Percentiles rank a stretch among this genome's conserved stretches.
These are phyloP conservation scores for Diachrysia chrysitis DNA, from an alignment of 2,888 invertebrate genomes.

Conservation along the genomic window DNA sequence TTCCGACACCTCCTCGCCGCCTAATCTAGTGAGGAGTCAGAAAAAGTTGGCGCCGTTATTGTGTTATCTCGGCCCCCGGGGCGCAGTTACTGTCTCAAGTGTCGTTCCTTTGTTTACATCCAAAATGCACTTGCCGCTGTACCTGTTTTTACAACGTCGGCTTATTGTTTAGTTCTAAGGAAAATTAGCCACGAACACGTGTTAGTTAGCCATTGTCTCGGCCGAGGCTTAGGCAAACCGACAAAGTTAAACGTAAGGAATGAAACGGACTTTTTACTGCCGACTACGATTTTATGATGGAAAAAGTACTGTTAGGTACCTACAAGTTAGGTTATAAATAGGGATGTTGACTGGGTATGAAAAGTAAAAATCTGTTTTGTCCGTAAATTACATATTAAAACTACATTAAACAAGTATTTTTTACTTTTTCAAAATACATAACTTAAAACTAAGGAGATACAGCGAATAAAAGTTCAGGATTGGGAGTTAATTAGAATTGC, in stretches of 20 bases:
- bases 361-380: too few relatives aligned
- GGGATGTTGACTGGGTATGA: too few relatives aligned
- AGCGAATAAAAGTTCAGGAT: too few relatives aligned
- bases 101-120: constrained; percentile 73
- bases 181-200: constrained; percentile 77
- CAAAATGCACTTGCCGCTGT: constrained; percentile 76
- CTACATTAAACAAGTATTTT: too few relatives aligned
- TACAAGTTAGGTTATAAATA: too few relatives aligned
- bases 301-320: constrained; percentile 31
- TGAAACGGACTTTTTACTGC: constrained; percentile 45
- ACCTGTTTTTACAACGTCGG: constrained; percentile 74
- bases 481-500: too few relatives aligned
- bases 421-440: too few relatives aligned
- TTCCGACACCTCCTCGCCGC: constrained; percentile 78
- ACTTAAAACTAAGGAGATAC: too few relatives aligned
- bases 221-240: constrained; percentile 64
- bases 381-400: too few relatives aligned
- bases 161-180: constrained; percentile 66
- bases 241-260: constrained; percentile 51
- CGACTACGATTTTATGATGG: constrained; percentile 50
- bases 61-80: constrained; percentile 71
- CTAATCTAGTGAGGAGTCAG: constrained; percentile 70
- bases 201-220: constrained; percentile 67
- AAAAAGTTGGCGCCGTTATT: constrained; percentile 87
- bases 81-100: constrained; percentile 75